These are phyloP conservation scores for Druceiella hillmani DNA, from an alignment of 2,888 invertebrate species.

Conservation along the genomic window DNA sequence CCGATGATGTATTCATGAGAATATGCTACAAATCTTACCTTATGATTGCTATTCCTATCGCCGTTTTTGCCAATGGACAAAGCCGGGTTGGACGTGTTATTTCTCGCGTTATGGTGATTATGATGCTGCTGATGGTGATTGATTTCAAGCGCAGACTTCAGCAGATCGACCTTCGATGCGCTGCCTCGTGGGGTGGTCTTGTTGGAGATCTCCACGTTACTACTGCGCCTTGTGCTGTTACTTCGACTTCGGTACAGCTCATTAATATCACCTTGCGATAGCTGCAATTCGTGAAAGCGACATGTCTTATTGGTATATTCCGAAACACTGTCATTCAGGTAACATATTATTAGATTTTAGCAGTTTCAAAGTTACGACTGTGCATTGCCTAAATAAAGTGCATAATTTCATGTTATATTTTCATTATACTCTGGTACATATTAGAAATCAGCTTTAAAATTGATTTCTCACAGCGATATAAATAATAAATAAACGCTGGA, in stretches of 20 bases:
- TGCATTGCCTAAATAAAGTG: too few species aligned
- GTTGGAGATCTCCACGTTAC: constrained; percentile 49
- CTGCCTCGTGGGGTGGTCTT: constrained; percentile 40
- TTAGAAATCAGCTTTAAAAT: too few species aligned
- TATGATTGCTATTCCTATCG: constrained; percentile 19
- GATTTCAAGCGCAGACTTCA: constrained; percentile 66
- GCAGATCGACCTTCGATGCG: constrained; percentile 58
- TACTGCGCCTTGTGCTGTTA: constrained; percentile 50
- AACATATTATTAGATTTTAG: too few species aligned
- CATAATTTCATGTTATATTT: too few species aligned
- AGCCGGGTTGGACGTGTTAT: constrained; percentile 55
- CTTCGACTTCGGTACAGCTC: constrained; percentile 45
- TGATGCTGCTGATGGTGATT: constrained; percentile 45
- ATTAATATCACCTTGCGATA: constrained; percentile 50
- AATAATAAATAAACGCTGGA: too few species aligned
- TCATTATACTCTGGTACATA: too few species aligned
- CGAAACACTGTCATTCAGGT: too few species aligned
- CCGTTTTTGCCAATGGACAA: constrained; percentile 35
- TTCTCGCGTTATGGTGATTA: constrained; percentile 33
- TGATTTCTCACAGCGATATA: too few species aligned
- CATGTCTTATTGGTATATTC: too few species aligned
- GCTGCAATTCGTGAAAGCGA: too few species aligned
- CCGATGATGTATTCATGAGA: too few species aligned
- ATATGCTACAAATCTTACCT: constrained; percentile 12
- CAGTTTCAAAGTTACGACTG: too few species aligned